phyloP scores from a whole-genome alignment of 2,888 invertebrate species.

The Phanerotoma sp. region DNA sequence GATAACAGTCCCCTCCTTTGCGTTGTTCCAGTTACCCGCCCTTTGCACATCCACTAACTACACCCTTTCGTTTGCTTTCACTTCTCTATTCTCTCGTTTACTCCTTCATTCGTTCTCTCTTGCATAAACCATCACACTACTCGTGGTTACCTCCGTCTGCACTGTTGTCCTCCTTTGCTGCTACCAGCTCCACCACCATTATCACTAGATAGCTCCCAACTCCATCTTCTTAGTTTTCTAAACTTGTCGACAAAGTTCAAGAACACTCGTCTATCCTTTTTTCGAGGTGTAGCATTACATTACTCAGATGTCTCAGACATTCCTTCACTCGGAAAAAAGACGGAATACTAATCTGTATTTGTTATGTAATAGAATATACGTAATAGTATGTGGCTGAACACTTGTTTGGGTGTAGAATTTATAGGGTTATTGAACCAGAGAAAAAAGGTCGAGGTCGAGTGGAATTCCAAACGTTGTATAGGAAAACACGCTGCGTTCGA shows the following conservation, averaged over 20 bases:
- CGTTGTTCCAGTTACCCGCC: conserved; percentile 4
- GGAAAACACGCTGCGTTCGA: conserved; percentile 2
- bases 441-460: conserved; percentile 18
- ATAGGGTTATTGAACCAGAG: conserved; percentile 3
- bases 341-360: not conserved
- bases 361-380: conserved; percentile 4
- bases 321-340: not conserved
- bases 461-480: not conserved
- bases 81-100: conserved; percentile 5
- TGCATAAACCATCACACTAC: not conserved
- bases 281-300: not conserved
- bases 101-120: not conserved
- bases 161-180: not conserved
- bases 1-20: conserved; percentile 46
- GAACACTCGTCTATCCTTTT: conserved; percentile 3
- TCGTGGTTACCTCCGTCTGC: conserved; percentile 1
- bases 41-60: not conserved
- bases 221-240: too few species aligned
- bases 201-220: too few species aligned
- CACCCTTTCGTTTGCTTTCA: conserved; percentile 2
- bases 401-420: not conserved
- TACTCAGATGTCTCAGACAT: conserved; percentile 10
- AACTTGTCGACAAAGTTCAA: conserved; percentile 13
- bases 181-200: too few species aligned
- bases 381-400: not conserved